These are phyloP conservation scores for Aldrovandia affinis DNA, from an alignment of 2,797 vertebrate species.

Conservation along the genomic window DNA sequence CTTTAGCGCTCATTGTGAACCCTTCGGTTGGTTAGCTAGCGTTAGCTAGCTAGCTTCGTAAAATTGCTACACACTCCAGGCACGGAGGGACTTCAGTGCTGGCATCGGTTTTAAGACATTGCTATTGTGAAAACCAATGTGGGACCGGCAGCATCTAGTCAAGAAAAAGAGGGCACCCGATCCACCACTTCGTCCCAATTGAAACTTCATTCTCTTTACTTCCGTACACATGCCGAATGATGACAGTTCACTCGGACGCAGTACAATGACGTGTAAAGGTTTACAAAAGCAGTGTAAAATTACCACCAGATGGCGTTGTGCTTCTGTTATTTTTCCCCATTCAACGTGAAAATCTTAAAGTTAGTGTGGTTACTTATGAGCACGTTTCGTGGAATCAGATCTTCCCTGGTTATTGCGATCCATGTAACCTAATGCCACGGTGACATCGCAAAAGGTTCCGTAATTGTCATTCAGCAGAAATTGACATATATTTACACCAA, in stretches of 20 bases:
- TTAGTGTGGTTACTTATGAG: not conserved
- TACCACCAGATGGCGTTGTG: constrained; percentile 24
- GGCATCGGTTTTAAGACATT: not conserved
- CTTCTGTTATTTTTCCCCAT: not conserved
- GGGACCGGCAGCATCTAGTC: not conserved
- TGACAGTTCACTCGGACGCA: constrained; percentile 15
- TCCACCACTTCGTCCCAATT: not conserved
- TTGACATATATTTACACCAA: too few species aligned
- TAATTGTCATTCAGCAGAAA: too few species aligned
- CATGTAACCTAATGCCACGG: too few species aligned
- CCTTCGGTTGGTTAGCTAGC: not conserved
- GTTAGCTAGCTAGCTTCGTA: not conserved
- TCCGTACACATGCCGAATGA: constrained; percentile 26
- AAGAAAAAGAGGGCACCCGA: not conserved
- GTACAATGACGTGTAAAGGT: not conserved
- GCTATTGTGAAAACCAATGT: not conserved
- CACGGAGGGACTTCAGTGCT: not conserved
- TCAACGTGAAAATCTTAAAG: not conserved
- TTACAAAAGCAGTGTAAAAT: not conserved
- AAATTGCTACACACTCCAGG: not conserved
- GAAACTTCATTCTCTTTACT: not conserved
- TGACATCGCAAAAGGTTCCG: too few species aligned
- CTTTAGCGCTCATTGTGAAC: constrained; percentile 65
- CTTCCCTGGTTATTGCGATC: too few species aligned
- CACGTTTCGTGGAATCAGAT: too few species aligned